Base-by-base conservation (phyloP, 2,113 vertebrate genomes). In the Prinia subflava region DNA sequence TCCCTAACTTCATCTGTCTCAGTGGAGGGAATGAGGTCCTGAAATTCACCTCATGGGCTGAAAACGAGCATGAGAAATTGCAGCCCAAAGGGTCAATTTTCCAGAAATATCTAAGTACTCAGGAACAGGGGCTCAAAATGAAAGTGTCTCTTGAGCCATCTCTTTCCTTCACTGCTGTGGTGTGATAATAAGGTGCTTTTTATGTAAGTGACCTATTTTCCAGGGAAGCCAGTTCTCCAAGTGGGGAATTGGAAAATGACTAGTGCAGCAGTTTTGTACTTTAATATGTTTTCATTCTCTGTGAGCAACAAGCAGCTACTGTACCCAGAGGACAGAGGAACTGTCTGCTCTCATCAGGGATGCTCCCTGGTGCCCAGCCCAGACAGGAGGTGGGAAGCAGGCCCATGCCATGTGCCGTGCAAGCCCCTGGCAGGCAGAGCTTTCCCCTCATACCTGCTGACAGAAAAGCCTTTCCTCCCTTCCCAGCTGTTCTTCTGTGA, bases 171-270 rank as follows among this genome's bases (percentile, higher is more conserved):
- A 60, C 93, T 47, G 31, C 95, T 94, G 46, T 90, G 63, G 83
- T 85, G 92, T 90, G 83, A 95, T 97, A 97, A 97, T 96, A 97
- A 97, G 96, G 96, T 97, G 92, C 95, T 96, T 97, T 97, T 97
- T 96, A 97, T 97, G 96, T 97, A 97, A 97, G 96, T 96, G 96
- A 97, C 97, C 97, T 97, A 97, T 97, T 97, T 97, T 97, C 96
- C 90, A 94, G 95, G 93, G 93, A 97, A 97, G 95, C 82, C 92
- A 84, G 95, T 87, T 96, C 95, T 95, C 84, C 19, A 67, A 95
- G 70, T 52, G 87, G 94, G 96, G 95, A 97, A 97, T 93, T 95
- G 93, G 95, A 97, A 97, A 97, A 97, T 87, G 96, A 92, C 95
- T 94, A 95, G 84, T 97, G 90, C 96, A 97, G 96, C 95, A 96